phyloP scores from a whole-genome alignment of 2,113 vertebrate species.

The Plectropomus leopardus region DNA sequence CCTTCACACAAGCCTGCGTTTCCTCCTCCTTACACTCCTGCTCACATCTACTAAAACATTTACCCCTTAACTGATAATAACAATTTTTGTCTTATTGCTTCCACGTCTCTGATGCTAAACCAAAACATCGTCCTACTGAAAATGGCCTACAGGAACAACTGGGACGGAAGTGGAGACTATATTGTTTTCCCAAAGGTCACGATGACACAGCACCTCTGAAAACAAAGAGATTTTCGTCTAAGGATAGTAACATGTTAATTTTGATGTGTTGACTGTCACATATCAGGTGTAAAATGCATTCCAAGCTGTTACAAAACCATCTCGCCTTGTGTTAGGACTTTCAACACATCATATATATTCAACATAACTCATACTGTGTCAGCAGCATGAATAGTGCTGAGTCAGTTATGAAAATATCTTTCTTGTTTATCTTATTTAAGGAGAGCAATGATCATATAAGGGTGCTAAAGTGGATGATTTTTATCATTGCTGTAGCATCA shows the following conservation, averaged over 20 bases:
- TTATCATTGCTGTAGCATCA: background rate
- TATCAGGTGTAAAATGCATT: background rate
- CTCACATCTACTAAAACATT: constrained; percentile 12
- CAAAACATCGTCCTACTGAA: background rate
- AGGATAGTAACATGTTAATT: background rate
- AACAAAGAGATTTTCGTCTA: constrained; percentile 4
- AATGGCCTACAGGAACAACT: background rate
- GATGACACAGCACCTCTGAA: constrained; percentile 22
- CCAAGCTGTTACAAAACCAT: background rate
- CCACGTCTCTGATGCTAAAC: background rate
- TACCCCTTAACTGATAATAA: background rate
- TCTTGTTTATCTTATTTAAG: background rate
- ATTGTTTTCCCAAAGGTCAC: background rate
- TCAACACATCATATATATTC: background rate
- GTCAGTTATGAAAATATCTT: background rate
- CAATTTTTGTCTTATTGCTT: background rate
- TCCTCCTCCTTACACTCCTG: constrained; percentile 5
- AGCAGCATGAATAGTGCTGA: background rate
- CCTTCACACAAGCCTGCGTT: constrained; percentile 15
- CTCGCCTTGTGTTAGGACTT: background rate
- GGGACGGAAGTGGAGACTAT: background rate
- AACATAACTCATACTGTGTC: background rate
- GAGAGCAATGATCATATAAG: background rate
- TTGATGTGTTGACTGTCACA: background rate
- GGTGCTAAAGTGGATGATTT: background rate